A percentile compares a stretch with the other conserved stretches of the same genome.
Conservation (phyloP, 1,140 invertebrate genomes). For the Aphis gossypii region DNA sequence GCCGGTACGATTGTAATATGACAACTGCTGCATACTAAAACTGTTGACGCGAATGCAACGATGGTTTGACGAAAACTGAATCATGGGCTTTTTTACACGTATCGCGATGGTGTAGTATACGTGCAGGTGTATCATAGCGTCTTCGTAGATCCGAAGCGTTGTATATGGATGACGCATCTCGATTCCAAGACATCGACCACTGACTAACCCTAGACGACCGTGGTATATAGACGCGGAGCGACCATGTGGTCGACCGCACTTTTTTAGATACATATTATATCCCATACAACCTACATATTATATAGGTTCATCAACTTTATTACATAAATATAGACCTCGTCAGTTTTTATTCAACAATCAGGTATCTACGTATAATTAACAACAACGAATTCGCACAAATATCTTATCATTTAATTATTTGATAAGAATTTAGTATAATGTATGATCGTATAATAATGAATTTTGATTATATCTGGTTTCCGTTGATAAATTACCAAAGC, state of each 20-base stretch:
- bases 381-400: neutral
- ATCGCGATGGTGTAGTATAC: too few relatives aligned
- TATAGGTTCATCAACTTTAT: neutral
- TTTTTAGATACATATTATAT: neutral
- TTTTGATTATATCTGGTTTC: neutral
- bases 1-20: neutral
- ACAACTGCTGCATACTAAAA: neutral
- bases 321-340: neutral
- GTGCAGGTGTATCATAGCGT: neutral
- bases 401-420: neutral
- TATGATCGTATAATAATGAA: neutral
- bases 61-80: slow-evolving; percentile 42
- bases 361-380: too few relatives aligned
- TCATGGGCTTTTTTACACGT: slow-evolving; percentile 12
- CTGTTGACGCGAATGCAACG: neutral
- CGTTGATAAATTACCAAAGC: neutral
- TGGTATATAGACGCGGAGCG: neutral
- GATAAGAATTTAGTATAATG: neutral
- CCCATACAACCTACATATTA: neutral
- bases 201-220: slow-evolving; percentile 42
- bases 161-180: slow-evolving; percentile 40
- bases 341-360: neutral
- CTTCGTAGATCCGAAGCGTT: too few relatives aligned
- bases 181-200: slow-evolving; percentile 43
- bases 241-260: neutral